phyloP scores from a whole-genome alignment of 2,888 invertebrate species.

The Trachelus iudaicus region DNA sequence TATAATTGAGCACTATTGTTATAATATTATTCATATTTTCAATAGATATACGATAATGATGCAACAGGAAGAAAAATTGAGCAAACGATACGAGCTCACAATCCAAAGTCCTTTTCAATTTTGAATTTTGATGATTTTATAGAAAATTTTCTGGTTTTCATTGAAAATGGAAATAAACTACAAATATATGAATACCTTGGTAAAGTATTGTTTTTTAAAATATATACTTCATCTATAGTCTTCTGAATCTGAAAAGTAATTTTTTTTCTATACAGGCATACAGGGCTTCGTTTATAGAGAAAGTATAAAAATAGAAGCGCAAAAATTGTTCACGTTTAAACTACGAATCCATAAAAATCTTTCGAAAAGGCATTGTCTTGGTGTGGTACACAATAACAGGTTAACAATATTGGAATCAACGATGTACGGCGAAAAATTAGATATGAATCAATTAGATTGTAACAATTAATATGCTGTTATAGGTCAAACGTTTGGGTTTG shows the following conservation, averaged over 20 bases:
- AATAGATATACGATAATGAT: slow-evolving; percentile 53
- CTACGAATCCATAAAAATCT: slow-evolving; percentile 48
- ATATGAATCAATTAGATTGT: slow-evolving; percentile 52
- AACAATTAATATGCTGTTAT: neutral
- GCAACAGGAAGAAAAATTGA: slow-evolving; percentile 64
- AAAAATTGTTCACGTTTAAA: slow-evolving; percentile 57
- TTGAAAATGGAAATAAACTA: slow-evolving; percentile 55
- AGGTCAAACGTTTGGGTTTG: neutral
- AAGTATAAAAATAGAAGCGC: slow-evolving; percentile 55
- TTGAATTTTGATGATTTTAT: slow-evolving; percentile 45
- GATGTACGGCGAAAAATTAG: slow-evolving; percentile 64
- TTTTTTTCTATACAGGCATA: slow-evolving; percentile 55
- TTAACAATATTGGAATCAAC: slow-evolving; percentile 63
- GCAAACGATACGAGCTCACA: slow-evolving; percentile 67
- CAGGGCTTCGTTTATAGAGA: slow-evolving; percentile 64
- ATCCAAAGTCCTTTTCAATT: slow-evolving; percentile 65
- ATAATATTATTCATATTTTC: neutral
- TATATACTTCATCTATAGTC: neutral
- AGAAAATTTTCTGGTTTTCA: slow-evolving; percentile 50
- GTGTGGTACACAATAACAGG: slow-evolving; percentile 56
- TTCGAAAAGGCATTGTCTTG: slow-evolving; percentile 50
- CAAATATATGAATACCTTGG: slow-evolving; percentile 68
- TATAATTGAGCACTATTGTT: neutral
- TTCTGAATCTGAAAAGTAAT: neutral
- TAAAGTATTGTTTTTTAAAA: slow-evolving; percentile 31